Base-by-base conservation (phyloP, 2,797 vertebrate genomes). In the Channa striata region DNA sequence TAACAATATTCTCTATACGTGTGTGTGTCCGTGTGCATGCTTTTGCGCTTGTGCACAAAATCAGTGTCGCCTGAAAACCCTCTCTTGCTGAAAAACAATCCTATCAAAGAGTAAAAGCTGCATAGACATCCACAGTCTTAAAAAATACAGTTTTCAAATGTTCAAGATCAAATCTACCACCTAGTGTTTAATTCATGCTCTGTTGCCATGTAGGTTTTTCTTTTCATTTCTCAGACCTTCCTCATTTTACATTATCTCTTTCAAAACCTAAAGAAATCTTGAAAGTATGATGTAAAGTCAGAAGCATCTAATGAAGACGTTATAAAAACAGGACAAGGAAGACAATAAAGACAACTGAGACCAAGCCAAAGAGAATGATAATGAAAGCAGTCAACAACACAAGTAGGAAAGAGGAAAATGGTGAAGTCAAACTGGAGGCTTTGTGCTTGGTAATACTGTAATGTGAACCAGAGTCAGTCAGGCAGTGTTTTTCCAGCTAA, bases 51-150 rank as follows among this genome's bases (percentile, higher is more conserved):
- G 59, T 69, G 68, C 58, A 53, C 36, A 48, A 65, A 70, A 65
- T 72, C 66, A 71, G 78, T 83, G 86, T 80, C 85, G 86, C 81
- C 87, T 78, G 78, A 87, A 77, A 85, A 78, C 59, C 72, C 66
- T 37, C 59, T 11, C 42, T 36, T 23, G 43, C 62, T 58, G 25
- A 77, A 56, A 75, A 81, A 81, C 67, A 88, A 82, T 85, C 66
- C 78, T 63, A 74, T 72, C 57, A 59, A 60, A 58, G 34, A 80
- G 36, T 71, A 70, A 77, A 76, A 48, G 56, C 59, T 82, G 72
- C 51, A 70, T 75, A 62, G 56, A 74, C 68, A 23, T 40, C 39
- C 39, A 77, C 37, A 59, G 2, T 30, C n/a, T 25, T 72, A 48
- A 46, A 67, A 44, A 47, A 77, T 68, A 36, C 49, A 50, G 69